These are phyloP conservation scores for Hystrix cristata DNA, from an alignment of 2,113 vertebrate species.

Conservation along the genomic window DNA sequence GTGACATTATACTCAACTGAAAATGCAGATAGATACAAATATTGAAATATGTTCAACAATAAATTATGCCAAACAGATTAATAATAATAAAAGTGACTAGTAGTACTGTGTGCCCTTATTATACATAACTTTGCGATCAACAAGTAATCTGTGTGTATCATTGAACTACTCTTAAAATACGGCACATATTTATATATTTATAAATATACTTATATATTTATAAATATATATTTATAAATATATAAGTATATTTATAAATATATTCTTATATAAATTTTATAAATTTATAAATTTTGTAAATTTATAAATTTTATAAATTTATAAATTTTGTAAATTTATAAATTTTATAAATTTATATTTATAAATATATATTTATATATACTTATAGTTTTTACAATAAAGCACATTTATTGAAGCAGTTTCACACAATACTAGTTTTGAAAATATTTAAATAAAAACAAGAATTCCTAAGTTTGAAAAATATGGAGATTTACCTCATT, in stretches of 20 bases:
- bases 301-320: neutral
- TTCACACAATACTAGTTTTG: neutral
- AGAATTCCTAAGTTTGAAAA: neutral
- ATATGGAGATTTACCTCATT: neutral
- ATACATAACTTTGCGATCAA: neutral
- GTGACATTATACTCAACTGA: neutral
- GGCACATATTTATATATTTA: neutral
- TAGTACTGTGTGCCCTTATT: neutral
- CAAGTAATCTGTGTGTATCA: neutral
- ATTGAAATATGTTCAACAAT: neutral
- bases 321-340: too few relatives aligned
- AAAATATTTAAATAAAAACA: conserved; percentile 47
- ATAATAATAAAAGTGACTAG: neutral
- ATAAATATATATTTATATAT: neutral
- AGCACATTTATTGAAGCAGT: neutral
- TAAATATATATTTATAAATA: too few relatives aligned
- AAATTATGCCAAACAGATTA: neutral
- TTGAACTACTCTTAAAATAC: neutral
- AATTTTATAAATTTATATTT: neutral
- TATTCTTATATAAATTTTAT: too few relatives aligned
- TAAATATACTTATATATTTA: too few relatives aligned
- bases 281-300: too few relatives aligned
- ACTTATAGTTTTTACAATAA: neutral
- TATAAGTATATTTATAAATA: too few relatives aligned
- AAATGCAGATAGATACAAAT: neutral